A percentile compares a stretch with the other conserved stretches of the same genome.
These are phyloP conservation scores for Schizopygopsis pylzovi DNA, from an alignment of 2,797 vertebrate genomes.

Conservation along the genomic window DNA sequence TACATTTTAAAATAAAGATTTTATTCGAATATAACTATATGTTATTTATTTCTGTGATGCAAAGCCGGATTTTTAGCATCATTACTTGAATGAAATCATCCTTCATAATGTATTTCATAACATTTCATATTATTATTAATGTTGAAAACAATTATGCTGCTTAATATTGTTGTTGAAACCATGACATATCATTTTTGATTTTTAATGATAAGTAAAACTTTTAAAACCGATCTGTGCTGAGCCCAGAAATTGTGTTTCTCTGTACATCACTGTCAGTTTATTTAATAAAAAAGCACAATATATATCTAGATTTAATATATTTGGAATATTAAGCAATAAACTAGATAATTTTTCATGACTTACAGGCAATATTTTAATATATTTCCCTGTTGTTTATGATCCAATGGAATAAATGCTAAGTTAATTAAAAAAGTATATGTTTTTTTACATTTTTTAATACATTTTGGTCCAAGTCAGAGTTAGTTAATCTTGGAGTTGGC, in stretches of 20 bases:
- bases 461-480: neutral
- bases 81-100: neutral
- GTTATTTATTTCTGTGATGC: neutral
- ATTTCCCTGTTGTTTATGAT: neutral
- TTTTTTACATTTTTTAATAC: neutral
- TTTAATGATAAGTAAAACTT: no score
- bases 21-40: neutral
- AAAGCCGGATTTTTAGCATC: neutral
- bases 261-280: no score
- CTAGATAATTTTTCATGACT: neutral
- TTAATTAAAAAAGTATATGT: neutral
- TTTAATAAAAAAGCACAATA: no score
- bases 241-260: no score
- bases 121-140: neutral
- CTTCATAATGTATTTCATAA: neutral
- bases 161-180: neutral
- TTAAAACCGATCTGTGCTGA: no score
- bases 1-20: no score
- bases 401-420: neutral
- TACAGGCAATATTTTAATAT: neutral
- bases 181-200: neutral
- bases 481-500: neutral
- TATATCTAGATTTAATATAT: neutral
- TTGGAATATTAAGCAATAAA: neutral
- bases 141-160: slow-evolving; percentile 3